Evolutionary conservation across 2,113 vertebrate species (phyloP), one percentile per base, ranked within the genome.

Genomic region (Sinosuthora webbiana): DNA sequence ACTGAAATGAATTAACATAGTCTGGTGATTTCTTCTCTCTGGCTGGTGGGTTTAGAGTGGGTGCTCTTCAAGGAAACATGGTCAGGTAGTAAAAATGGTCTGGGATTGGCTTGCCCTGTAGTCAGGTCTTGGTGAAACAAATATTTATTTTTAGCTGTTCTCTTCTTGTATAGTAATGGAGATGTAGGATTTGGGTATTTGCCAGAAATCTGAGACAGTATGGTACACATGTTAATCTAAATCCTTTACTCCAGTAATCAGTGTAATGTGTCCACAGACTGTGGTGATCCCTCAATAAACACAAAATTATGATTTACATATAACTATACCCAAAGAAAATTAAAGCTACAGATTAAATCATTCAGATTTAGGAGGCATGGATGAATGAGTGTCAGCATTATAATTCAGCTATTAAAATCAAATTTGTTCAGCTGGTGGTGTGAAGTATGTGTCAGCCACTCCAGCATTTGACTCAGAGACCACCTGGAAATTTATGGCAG

Each of bases 391-490:
- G 18, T 82, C 16, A 8, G 69, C 65, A 74, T 65, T 74, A 52
- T 65, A 87, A 94, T 82, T 62, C 60, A 67, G 65, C 89, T 78
- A 21, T 57, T 88, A 95, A 82, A 95, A 88, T 85, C 22, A 63
- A 74, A 92, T 92, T 39, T 82, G 60, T 84, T 84, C 69, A 78
- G 70, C 74, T 78, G 41, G 11, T n/a, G 11, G n/a, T 81, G 19
- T 42, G 50, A 83, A 89, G 20, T 50, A 23, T 37, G 6, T 78
- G 28, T 70, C 83, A 78, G 45, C 30, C 41, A 19, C 50, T 69
- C 41, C 56, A 62, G 19, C 57, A 74, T 74, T 62, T 87, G 78
- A 73, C 49, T 84, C 60, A 49, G 64, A 87, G 30, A 67, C 69
- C 21, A 74, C 41, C 55, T 75, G 62, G 50, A 92, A 85, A 79